These are phyloP conservation scores for Gadopsis bispinosus DNA, from an alignment of 2,797 vertebrate species.

Conservation along the genomic window DNA sequence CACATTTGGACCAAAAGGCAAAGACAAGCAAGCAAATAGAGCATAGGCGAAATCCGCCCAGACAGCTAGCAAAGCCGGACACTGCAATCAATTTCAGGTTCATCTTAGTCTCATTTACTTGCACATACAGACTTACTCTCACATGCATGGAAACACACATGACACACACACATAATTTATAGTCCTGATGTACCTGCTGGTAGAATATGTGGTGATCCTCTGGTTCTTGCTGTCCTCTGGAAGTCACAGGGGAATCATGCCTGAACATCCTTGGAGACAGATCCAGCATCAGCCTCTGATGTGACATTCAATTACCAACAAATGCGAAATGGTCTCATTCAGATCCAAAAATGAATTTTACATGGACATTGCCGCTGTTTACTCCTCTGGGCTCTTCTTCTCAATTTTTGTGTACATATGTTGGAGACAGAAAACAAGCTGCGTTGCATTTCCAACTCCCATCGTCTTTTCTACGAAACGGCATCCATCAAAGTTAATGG, in stretches of 20 bases:
- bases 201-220: slow-evolving; percentile 14
- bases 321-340: slow-evolving; percentile 59
- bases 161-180: slow-evolving; percentile 37
- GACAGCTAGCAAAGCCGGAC: slow-evolving; percentile 56
- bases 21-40: slow-evolving; percentile 52
- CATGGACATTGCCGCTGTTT: slow-evolving; percentile 41
- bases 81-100: slow-evolving; percentile 64
- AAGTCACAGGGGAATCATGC: slow-evolving; percentile 52
- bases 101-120: slow-evolving; percentile 47
- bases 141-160: slow-evolving; percentile 29
- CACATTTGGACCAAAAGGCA: slow-evolving; percentile 42
- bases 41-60: slow-evolving; percentile 41
- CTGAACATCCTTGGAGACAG: slow-evolving; percentile 30
- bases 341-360: slow-evolving; percentile 61
- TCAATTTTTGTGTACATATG: slow-evolving; percentile 49
- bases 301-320: slow-evolving; percentile 73
- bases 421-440: slow-evolving; percentile 66
- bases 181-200: slow-evolving; percentile 40
- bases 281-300: slow-evolving; percentile 43
- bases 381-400: slow-evolving; percentile 11
- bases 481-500: slow-evolving; percentile 85
- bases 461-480: slow-evolving; percentile 68
- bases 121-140: slow-evolving; percentile 28
- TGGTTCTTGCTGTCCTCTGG: slow-evolving; percentile 50
- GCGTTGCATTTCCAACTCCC: slow-evolving; percentile 47